Percentiles rank a stretch among this genome's conserved stretches.
Evolutionary conservation across 2,113 vertebrate genomes (phyloP).

Genomic region (Mobula birostris): DNA sequence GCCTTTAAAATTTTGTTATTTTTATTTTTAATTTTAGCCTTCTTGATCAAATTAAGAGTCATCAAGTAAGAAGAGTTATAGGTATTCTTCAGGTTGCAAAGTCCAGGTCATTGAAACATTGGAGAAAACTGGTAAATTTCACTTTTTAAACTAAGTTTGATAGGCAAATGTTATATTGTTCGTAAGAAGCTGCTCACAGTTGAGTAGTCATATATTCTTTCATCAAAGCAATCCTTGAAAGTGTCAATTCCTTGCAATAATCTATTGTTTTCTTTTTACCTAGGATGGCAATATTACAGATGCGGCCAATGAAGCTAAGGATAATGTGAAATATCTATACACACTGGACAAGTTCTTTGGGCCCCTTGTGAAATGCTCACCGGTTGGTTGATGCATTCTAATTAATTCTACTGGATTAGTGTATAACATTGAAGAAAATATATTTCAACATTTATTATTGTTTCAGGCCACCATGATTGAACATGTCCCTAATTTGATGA

Average conservation of each 20-base stretch:
- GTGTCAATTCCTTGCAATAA: conserved; percentile 26
- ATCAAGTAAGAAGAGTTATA: conserved; percentile 65
- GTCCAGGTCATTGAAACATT: conserved; percentile 59
- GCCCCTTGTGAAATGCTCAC: conserved; percentile 56
- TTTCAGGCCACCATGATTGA: conserved; percentile 55
- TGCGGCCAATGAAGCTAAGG: conserved; percentile 71
- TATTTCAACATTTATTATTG: not conserved
- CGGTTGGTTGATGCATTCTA: conserved; percentile 52
- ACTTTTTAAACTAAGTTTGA: conserved; percentile 12
- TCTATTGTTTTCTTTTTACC: not conserved
- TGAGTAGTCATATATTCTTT: not conserved
- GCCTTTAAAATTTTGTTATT: conserved; percentile 35
- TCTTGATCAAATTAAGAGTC: conserved; percentile 67
- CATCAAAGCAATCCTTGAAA: conserved; percentile 25
- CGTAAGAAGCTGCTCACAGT: not conserved
- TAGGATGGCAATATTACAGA: conserved; percentile 64
- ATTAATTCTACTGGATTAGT: not conserved
- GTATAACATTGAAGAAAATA: not conserved
- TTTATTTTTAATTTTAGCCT: conserved; percentile 55
- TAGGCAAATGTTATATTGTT: not conserved
- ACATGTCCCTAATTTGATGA: conserved; percentile 63
- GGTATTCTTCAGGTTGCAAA: conserved; percentile 66
- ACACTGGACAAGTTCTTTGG: conserved; percentile 64
- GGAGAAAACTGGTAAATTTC: conserved; percentile 65
- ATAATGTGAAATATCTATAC: conserved; percentile 68